phyloP scores from a whole-genome alignment of 2,888 invertebrate genomes.

The Ennomos erosarius region DNA sequence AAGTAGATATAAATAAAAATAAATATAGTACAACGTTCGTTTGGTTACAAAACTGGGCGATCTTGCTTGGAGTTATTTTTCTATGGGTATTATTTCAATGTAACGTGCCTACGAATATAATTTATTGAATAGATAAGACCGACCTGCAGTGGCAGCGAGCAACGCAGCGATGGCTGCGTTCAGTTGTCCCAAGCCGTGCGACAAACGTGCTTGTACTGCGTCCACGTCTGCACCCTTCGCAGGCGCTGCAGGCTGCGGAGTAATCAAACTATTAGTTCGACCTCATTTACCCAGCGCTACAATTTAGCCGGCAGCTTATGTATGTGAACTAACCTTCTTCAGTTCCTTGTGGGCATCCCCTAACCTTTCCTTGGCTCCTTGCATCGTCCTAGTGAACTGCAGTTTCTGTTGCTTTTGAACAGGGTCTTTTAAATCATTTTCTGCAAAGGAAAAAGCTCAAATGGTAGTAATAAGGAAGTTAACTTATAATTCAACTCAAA shows the following conservation, averaged over 20 bases:
- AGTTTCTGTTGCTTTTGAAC: conserved; percentile 33
- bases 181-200: neutral
- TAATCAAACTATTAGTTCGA: too few species aligned
- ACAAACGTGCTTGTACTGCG: neutral
- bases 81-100: too few species aligned
- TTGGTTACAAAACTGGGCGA: too few species aligned
- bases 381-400: conserved; percentile 34
- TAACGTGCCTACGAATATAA: too few species aligned
- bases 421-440: conserved; percentile 9
- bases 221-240: neutral
- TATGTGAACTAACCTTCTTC: conserved; percentile 29
- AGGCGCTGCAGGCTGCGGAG: conserved; percentile 35
- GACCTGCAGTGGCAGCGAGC: neutral
- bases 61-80: too few species aligned
- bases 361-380: conserved; percentile 30
- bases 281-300: too few species aligned
- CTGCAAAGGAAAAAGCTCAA: conserved; percentile 4
- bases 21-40: too few species aligned
- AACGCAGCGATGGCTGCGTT: conserved; percentile 2
- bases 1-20: too few species aligned
- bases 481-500: too few species aligned
- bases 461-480: neutral
- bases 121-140: too few species aligned
- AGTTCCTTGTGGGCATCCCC: conserved; percentile 32
- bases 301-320: too few species aligned